Conservation (phyloP, 2,888 invertebrate species). For the Sussaba pulchella region DNA sequence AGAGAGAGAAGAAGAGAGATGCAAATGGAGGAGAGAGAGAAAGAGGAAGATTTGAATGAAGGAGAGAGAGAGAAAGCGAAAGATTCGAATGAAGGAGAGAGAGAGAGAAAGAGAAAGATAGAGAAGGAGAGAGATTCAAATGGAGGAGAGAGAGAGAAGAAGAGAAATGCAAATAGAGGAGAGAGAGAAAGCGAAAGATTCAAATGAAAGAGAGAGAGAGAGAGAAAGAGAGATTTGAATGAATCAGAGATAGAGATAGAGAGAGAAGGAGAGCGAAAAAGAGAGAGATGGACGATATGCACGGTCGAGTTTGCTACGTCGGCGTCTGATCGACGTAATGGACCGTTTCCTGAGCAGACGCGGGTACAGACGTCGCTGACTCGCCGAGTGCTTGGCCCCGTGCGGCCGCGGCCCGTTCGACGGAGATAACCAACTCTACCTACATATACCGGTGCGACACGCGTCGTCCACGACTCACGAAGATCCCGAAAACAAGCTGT, state of each 20-base stretch:
- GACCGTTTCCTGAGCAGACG: constrained; percentile 81
- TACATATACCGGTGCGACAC: constrained; percentile 21
- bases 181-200: no score
- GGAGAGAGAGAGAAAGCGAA: no score
- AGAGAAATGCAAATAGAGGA: no score
- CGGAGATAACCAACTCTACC: constrained; percentile 28
- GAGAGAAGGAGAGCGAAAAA: constrained; percentile 36
- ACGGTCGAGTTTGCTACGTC: constrained; percentile 70
- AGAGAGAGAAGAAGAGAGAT: no score
- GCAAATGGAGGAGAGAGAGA: constrained; percentile 38
- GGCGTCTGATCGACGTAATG: constrained; percentile 79
- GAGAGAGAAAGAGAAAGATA: constrained; percentile 32
- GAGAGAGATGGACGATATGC: constrained; percentile 66
- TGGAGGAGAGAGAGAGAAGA: constrained; percentile 25
- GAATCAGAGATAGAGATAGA: no score
- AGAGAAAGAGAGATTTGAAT: constrained; percentile 27
- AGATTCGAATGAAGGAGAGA: constrained; percentile 26
- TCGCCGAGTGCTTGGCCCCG: constrained; percentile 61
- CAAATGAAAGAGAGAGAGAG: constrained; percentile 40
- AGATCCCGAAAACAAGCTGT: constrained; percentile 4
- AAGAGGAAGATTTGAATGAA: constrained; percentile 58
- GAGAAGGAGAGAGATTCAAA: constrained; percentile 28
- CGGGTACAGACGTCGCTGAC: constrained; percentile 68
- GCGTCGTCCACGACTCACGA: neutral
- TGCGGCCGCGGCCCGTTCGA: constrained; percentile 2